Evolutionary conservation across 1,140 invertebrate species (phyloP).

Genomic region (Drosophila ogumai): DNA sequence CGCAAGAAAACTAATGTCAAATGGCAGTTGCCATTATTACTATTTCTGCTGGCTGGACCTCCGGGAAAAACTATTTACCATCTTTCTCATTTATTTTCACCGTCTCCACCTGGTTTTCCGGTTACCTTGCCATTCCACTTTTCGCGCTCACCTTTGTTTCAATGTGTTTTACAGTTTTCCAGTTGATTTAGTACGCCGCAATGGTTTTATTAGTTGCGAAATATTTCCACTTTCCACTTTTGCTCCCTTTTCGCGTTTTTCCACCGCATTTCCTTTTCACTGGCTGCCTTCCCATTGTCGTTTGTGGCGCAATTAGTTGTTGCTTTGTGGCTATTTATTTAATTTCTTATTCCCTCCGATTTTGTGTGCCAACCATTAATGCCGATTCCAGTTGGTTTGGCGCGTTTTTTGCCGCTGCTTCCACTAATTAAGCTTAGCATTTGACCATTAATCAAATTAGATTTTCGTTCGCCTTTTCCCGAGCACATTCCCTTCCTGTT

Average conservation of each 20-base stretch:
- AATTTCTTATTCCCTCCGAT: conserved; percentile 18
- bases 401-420: conserved; percentile 30
- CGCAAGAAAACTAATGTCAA: conserved; percentile 53
- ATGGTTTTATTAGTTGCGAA: conserved; percentile 77
- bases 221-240: conserved; percentile 53
- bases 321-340: conserved; percentile 59
- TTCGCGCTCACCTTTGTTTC: conserved; percentile 32
- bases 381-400: conserved; percentile 36
- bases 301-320: conserved; percentile 67
- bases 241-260: not conserved
- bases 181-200: conserved; percentile 73
- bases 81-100: conserved; percentile 50
- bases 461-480: conserved; percentile 31
- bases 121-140: not conserved
- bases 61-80: conserved; percentile 41
- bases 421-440: conserved; percentile 79
- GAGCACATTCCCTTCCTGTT: conserved; percentile 21
- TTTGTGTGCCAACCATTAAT: conserved; percentile 42
- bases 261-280: conserved; percentile 45
- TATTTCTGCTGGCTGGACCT: conserved; percentile 25
- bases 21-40: conserved; percentile 51
- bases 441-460: conserved; percentile 82
- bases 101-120: conserved; percentile 10
- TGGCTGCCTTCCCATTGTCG: conserved; percentile 51
- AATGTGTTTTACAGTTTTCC: conserved; percentile 60